Evolutionary conservation across 2,888 invertebrate genomes (phyloP), one percentile per base, ranked within the genome.

Genomic region (Rhingia rostrata): DNA sequence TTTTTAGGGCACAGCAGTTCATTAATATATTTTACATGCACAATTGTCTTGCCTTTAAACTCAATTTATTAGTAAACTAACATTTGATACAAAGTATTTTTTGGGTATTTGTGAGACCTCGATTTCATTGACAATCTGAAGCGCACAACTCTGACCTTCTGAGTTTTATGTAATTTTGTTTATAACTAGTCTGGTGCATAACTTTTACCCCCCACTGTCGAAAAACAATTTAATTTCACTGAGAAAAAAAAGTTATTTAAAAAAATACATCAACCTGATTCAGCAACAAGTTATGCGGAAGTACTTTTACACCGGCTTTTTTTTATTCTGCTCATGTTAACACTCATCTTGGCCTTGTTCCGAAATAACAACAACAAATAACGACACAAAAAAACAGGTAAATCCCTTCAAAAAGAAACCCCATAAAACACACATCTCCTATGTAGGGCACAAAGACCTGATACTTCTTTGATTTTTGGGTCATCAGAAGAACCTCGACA

Each of bases 201-300:
- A 58, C 58, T 60, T 60, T 60, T 32, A 12, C 0, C 10, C 37
- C 54, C 37, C 22, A 33, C 32, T 43, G 43, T 6, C 4, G 7
- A 4, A 14, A 63, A 2, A 35, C 9, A 47, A 61, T 33, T 47
- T 45, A 45, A 35, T 69, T 63, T 12, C 39, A 35, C 43, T 6
- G 49, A 33, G 54, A 47, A 4, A n/a, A 61, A 12, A 6, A 69
- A 45, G 39, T n/a, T 7, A n/a, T n/a, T n/a, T n/a, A n/a, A 56
- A n/a, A 70, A 54, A 61, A 61, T 30, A 41, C 22, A 37, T n/a
- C 6, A 72, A 79, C 75, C 54, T 72, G 82, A 82, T 72, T 82
- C 70, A 82, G 54, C 64, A 60, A 60, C 75, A 66, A 72, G 61
- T 54, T 82, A 75, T 72, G 72, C 82, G 82, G 82, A 82, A 77